Evolutionary conservation across 2,113 vertebrate species (phyloP).

Genomic region (Gymnorhina tibicen): DNA sequence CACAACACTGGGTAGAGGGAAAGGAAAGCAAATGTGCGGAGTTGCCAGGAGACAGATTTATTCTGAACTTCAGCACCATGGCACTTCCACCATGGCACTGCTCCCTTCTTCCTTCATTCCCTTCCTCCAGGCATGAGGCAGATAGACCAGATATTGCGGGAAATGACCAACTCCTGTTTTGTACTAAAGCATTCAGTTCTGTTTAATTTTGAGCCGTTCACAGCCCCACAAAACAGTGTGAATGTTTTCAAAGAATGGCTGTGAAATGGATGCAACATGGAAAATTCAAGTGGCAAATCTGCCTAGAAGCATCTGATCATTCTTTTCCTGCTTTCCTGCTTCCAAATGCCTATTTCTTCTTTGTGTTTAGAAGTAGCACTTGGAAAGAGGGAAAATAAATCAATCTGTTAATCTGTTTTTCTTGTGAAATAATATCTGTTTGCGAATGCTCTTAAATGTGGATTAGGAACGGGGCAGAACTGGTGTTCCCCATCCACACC

Average conservation of each 20-base stretch:
- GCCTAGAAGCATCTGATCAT: constrained; percentile 12
- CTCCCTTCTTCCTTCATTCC: neutral
- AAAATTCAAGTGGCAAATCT: constrained; percentile 17
- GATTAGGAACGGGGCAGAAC: neutral
- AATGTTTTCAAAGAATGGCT: constrained; percentile 24
- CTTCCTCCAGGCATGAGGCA: neutral
- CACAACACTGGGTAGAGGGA: constrained; percentile 27
- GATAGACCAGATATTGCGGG: neutral
- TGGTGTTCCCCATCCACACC: neutral
- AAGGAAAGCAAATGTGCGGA: constrained; percentile 35
- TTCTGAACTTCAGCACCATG: constrained; percentile 32
- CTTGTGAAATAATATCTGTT: constrained; percentile 9
- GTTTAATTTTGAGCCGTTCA: neutral
- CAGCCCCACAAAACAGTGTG: neutral
- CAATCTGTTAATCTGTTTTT: neutral
- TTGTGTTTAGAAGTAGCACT: neutral
- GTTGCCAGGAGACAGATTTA: constrained; percentile 49
- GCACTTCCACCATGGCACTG: neutral
- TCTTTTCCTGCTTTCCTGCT: neutral
- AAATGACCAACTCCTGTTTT: constrained; percentile 10
- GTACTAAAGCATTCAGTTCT: neutral
- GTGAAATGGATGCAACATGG: neutral
- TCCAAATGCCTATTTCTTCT: constrained; percentile 8
- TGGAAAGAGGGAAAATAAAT: neutral
- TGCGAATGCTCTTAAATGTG: neutral